Evolutionary conservation across 2,113 vertebrate genomes (phyloP).

Genomic region (Brachyistius frenatus): DNA sequence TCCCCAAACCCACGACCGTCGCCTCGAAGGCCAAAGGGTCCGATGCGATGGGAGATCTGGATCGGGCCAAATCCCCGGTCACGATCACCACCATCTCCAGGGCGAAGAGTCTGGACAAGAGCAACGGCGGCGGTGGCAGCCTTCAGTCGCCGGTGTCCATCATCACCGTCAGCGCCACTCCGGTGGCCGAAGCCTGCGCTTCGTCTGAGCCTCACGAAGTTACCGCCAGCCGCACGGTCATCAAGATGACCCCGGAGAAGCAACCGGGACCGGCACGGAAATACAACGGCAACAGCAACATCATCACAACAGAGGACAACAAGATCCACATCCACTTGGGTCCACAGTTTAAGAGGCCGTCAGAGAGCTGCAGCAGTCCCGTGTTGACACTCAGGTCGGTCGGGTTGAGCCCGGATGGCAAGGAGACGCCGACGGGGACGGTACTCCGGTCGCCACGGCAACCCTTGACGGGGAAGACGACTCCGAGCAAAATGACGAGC

Average conservation of each 20-base stretch:
- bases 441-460: slow-evolving; percentile 89
- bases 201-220: slow-evolving; percentile 85
- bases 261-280: slow-evolving; percentile 84
- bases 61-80: slow-evolving; percentile 91
- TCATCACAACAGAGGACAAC: slow-evolving; percentile 96
- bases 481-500: slow-evolving; percentile 91
- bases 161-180: slow-evolving; percentile 90
- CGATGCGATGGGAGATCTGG: slow-evolving; percentile 73
- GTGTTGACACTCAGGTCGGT: slow-evolving; percentile 86
- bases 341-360: slow-evolving; percentile 87
- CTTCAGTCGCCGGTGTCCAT: slow-evolving; percentile 91
- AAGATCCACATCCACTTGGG: slow-evolving; percentile 98
- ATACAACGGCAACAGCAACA: slow-evolving; percentile 90
- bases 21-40: slow-evolving; percentile 81
- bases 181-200: slow-evolving; percentile 82
- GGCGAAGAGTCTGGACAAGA: slow-evolving; percentile 86
- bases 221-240: slow-evolving; percentile 86
- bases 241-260: slow-evolving; percentile 92
- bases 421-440: slow-evolving; percentile 86
- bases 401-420: slow-evolving; percentile 82
- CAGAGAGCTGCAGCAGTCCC: slow-evolving; percentile 79
- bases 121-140: slow-evolving; percentile 72
- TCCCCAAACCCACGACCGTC: slow-evolving; percentile 87
- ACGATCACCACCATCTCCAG: slow-evolving; percentile 94
- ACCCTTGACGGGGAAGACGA: slow-evolving; percentile 62